phyloP scores from a whole-genome alignment of 2,888 invertebrate species.

The Noctua fimbriata region DNA sequence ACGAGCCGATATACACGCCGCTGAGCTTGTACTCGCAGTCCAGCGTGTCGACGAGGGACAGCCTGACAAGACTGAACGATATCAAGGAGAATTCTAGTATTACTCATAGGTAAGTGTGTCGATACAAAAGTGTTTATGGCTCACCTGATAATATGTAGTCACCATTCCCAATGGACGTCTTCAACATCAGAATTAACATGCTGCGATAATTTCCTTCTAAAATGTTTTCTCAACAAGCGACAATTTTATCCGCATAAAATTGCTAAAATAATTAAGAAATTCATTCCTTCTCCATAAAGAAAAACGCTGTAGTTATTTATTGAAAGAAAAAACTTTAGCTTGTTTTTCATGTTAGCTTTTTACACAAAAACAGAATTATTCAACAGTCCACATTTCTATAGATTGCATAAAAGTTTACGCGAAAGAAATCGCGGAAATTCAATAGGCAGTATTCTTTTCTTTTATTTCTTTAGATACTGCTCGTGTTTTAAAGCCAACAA shows the following conservation, averaged over 20 bases:
- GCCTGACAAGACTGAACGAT: conserved; percentile 86
- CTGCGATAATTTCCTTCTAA: not conserved
- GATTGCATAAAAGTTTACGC: conserved; percentile 31
- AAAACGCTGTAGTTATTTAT: not conserved
- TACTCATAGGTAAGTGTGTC: conserved; percentile 81
- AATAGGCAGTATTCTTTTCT: conserved; percentile 29
- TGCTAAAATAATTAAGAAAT: not conserved
- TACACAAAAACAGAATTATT: not conserved
- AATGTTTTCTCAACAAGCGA: too few relatives aligned
- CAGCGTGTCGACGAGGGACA: conserved; percentile 87
- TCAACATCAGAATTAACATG: not conserved
- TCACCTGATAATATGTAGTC: not conserved
- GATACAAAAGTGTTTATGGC: too few relatives aligned
- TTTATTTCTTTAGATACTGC: conserved; percentile 40
- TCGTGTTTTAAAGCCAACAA: conserved; percentile 42
- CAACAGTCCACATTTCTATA: conserved; percentile 36
- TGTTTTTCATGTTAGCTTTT: conserved; percentile 11
- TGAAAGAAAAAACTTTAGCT: conserved; percentile 7
- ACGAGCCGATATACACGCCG: conserved; percentile 88
- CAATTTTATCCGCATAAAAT: not conserved
- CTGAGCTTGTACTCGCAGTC: conserved; percentile 87
- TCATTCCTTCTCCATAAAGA: not conserved
- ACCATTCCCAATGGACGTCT: not conserved
- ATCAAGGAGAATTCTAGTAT: conserved; percentile 84
- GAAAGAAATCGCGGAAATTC: conserved; percentile 38